Evolutionary conservation across 1,140 invertebrate species (phyloP), one percentile per base, ranked within the genome.

Genomic region (Leptinotarsa defecta): DNA sequence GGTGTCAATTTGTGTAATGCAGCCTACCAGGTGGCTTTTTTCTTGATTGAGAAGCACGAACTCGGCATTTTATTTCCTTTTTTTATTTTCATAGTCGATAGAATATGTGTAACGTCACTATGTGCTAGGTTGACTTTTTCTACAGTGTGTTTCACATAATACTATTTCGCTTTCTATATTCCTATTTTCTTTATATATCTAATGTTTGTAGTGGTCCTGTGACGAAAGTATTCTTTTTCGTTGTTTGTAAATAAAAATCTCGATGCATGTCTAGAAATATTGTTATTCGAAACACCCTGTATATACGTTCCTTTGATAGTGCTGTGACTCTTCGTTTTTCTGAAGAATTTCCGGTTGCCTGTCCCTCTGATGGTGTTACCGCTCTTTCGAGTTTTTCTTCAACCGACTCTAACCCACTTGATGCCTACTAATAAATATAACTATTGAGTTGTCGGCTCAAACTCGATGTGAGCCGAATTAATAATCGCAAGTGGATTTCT

Each of bases 111-210:
- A 61, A 71, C 15, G 24, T 64, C 61, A 49, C 63, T 64, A 65
- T 22, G 24, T 64, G 48, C 34, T 65, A 65, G 62, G 71, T 73
- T 73, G 62, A 65, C 57, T 61, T 74, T 43, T 64, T 43, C 13
- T 74, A 68, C 69, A 77, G 69, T 69, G 68, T 77, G 76, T 74
- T 77, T 77, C 72, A 72, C 48, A 72, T 76, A 76, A 76, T 61
- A 57, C 52, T 73, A 73, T 76, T 63, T 15, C 34, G 57, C 52
- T 57, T 57, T 57, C 52, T 57, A n/a, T n/a, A 57, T 22, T 73
- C n/a, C 34, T 77, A 64, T 34, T 74, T 67, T 70, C 49, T 49
- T 69, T 49, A 74, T 24, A 43, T 74, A 49, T 77, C 72, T 48
- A 57, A 72, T 68, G 70, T 24, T n/a, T 48, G 69, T 65, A 49